Base-by-base conservation (phyloP, 2,797 vertebrate species). In the Arnoldichthys spilopterus region DNA sequence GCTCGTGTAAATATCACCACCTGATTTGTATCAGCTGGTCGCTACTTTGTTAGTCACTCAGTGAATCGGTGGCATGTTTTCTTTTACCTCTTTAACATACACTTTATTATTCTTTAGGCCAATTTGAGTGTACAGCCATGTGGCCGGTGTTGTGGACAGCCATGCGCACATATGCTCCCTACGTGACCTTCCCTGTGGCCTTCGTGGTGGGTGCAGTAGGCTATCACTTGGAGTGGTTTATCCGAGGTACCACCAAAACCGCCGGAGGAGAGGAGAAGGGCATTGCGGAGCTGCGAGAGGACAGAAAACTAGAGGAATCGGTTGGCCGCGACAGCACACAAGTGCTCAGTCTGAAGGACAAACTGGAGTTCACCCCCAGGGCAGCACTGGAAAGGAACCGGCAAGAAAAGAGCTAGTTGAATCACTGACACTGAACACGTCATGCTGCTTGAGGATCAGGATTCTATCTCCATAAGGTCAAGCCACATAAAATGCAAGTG, bases 141-240 rank as follows among this genome's bases (percentile, higher is more conserved):
- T 98, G 96, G 98, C 96, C 96, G 40, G 51, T 97, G 24, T 0
- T 98, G 1, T 97, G 95, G 96, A 91, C 91, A 0, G 91, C 93
- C 26, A 72, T 95, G 81, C 95, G 98, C 79, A 92, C 95, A 83
- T 98, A 98, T n/a, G 96, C 96, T 8, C 97, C 97, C 0, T 99
- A 98, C 8, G 86, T 99, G 86, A 99, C 97, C 51, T 99, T 99
- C 90, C 98, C 98, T 0, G 96, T 97, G 84, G 97, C 98, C 78
- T 93, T 99, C 16, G 96, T 99, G 89, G 97, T 99, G 0, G 98
- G 97, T 77, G 95, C 95, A 1, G 96, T 98, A 87, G 98, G 98
- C 64, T 98, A 98, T 86, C 94, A 98, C 86, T 87, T 99, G 84
- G 98, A 99, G 90, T 93, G 97, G 97, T 93, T 97, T 72, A 93